Base-by-base conservation (phyloP, 2,888 invertebrate species). In the Masnerella sp. region DNA sequence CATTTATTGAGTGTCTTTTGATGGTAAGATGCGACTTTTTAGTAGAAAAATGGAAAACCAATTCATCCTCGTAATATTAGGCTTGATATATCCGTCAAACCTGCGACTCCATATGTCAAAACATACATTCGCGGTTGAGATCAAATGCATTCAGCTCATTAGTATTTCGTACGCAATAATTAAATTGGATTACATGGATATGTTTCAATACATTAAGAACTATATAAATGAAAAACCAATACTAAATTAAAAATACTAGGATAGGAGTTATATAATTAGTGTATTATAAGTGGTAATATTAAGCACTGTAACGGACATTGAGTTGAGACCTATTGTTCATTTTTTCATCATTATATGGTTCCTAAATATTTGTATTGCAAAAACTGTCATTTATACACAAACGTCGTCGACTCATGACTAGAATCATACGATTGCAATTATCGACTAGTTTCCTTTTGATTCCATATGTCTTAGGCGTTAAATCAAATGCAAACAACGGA, bases 301-400 rank as follows among this genome's bases (percentile, higher is more conserved):
- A 71, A 71, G 59, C 71, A 71, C 45, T 71, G 64, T 59, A 71
- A 71, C 58, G 51, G 56, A 71, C 71, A 71, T 71, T 71, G 64
- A 30, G 58, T 64, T 71, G 64, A 71, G 64, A 71, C 65, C 71
- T 71, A 71, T 71, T 71, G 71, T 71, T 71, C 49, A 42, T 51
- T 58, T 64, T 71, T 54, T 32, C 18, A 14, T 40, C 42, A 49
- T 71, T 71, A 71, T 65, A 71, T 59, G 62, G 71, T 59, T 71
- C 71, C 71, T 71, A 71, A 71, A 71, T 71, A 71, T 49, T 64
- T n/a, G 62, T 71, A 71, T 64, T 56, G 18, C 49, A 38, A 64
- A 71, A 45, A 64, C 38, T 15, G 11, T 64, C 51, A 58, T 52
- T 43, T 20, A 45, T 59, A 64, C 32, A 51, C n/a, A 64, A 62